Base-by-base conservation (phyloP, 2,113 vertebrate species). In the Xiphias gladius region DNA sequence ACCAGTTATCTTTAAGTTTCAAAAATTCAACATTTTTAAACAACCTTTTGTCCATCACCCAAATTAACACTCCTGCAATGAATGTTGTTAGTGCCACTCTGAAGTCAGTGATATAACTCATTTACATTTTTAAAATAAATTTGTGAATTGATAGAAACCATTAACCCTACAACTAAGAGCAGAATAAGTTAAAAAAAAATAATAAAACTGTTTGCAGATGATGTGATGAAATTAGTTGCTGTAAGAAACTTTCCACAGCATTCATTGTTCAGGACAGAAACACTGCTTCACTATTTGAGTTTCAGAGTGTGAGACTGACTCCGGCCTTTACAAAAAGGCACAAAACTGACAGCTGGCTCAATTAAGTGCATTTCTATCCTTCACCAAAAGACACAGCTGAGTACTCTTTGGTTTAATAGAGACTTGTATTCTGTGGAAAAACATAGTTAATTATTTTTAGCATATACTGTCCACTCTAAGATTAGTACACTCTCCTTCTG, bases 221-320 rank as follows among this genome's bases (percentile, higher is more conserved):
- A 62, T 62, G 43, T 70, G 28, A 69, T 69, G n/a, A 12, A 22
- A 37, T 46, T 17, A 0, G 37, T 9, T 10, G 9, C 37, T 39
- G 37, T 39, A 10, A 39, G 6, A 39, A 39, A 39, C 35, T 35
- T 37, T 63, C 3, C 3, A 26, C 28, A 52, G 1, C 14, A 28
- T 41, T 81, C 83, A 9, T 66, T 86, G 89, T 55, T 57, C 8
- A 65, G 70, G n/a, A 24, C 12, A 59, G 32, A 39, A 39, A 39
- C 7, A 39, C 37, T 35, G 32, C 6, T 35, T 39, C 35, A 35
- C 4, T 5, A 7, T 35, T 35, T 35, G 35, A 35, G 35, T 7
- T 35, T 35, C 35, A 43, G n/a, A n/a, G 41, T 43, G 41, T 14
- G 50, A 55, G 50, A 70, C 30, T 70, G 50, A 70, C 41, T 43